Evolutionary conservation across 2,888 invertebrate species (phyloP), one percentile per base, ranked within the genome.

Genomic region (Drosophila pegasa): DNA sequence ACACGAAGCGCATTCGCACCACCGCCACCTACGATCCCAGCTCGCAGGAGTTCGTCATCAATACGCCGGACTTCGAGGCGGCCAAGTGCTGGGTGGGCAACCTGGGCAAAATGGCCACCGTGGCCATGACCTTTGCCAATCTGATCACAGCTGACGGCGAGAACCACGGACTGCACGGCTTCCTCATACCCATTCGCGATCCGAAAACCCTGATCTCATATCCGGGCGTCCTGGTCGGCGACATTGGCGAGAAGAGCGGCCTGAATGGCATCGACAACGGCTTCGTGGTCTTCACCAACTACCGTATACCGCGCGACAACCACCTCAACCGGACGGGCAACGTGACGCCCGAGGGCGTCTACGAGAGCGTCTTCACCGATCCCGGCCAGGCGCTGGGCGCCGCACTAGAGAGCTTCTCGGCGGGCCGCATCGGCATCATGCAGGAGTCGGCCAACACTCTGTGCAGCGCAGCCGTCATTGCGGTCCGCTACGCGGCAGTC

Each of bases 51-150:
- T 98, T 98, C 93, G 93, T 98, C 60, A 93, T 99, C 12, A 95
- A 98, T 91, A 97, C 98, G 0, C 98, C 99, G 0, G 97, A 98
- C 92, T 97, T 98, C 93, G 96, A 98, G 92, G 97, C 98, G 9
- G 97, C 98, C 57, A 99, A 99, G 94, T 98, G 98, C 93, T 99
- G 98, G 98, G 95, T 96, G 87, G 99, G 99, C 83, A 98, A 98
- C 93, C 94, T 97, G 93, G 97, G 97, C 94, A 95, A 96, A 92
- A 96, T 96, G 10, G 96, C 97, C 68, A 97, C 97, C 0, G 95
- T 97, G 88, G 96, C 97, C 0, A 92, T 98, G 70, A 94, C 98
- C 3, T 98, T 98, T 93, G 98, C 98, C 1, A 98, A 98, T 93
- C 93, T 98, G 66, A 95, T 96, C 87, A 97, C 96, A 0, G 94